Base-by-base conservation (phyloP, 2,113 vertebrate species). In the Coturnix japonica region DNA sequence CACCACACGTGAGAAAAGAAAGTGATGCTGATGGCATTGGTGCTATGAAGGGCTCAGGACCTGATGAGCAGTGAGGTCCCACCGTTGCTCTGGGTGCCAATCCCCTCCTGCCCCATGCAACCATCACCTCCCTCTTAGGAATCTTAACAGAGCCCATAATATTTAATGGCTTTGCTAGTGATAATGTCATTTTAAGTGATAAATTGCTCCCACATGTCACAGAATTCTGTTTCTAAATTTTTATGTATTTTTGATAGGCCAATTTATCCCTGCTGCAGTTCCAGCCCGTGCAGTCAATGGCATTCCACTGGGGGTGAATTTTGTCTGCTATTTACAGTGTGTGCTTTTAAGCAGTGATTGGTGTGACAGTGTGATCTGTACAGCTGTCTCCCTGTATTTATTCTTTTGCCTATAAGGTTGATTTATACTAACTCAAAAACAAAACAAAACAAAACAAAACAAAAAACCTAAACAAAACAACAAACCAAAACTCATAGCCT, bases 311-410 rank as follows among this genome's bases (percentile, higher is more conserved):
- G 81, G 92, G 96, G 85, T 87, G 92, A 93, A 92, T 94, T 96
- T 96, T 95, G 91, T 76, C 91, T 96, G 95, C 90, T 95, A 82
- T 95, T 95, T 96, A 94, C 86, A 95, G 79, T 92, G 54, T 89
- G 80, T 91, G 85, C 94, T 96, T 96, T 94, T 96, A 90, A 91
- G 82, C 93, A 81, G 95, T 91, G 94, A 92, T 88, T 95, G 90
- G 95, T 96, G 94, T 93, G 95, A 95, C 94, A 91, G 92, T 90
- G 85, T 95, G 95, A 96, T 96, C 92, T 86, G 89, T 96, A 94
- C 92, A 96, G 94, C 96, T 97, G 95, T 96, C 96, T 96, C 63
- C 67, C 91, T 93, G 73, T 94, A 96, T 97, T 97, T 96, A 97
- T 96, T 97, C 91, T 96, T 94, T 96, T 95, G 90, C 95, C 89